A percentile compares a stretch with the other conserved stretches of the same genome.
phyloP scores from a whole-genome alignment of 1,140 invertebrate genomes.

The Cydia strobilella region DNA sequence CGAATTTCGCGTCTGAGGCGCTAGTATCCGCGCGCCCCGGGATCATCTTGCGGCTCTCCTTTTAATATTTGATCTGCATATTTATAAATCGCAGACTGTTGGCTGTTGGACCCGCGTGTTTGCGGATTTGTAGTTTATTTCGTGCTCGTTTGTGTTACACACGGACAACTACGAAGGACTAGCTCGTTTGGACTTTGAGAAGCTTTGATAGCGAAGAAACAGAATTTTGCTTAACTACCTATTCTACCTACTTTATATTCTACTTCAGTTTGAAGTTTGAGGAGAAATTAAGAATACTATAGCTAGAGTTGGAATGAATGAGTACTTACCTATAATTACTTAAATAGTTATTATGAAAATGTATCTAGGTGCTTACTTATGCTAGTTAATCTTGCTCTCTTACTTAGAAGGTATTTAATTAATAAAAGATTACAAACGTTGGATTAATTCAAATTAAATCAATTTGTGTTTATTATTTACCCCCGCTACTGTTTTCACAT shows the following conservation, averaged over 20 bases:
- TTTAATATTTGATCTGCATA: constrained; percentile 72
- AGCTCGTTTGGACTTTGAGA: background rate
- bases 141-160: constrained; percentile 36
- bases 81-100: constrained; percentile 57
- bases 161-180: background rate
- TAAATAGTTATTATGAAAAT: no score
- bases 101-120: constrained; percentile 39
- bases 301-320: no score
- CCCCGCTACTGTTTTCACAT: no score
- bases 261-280: background rate
- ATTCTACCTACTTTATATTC: background rate
- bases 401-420: no score
- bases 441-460: no score
- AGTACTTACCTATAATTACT: no score
- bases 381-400: no score
- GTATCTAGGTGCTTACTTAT: no score
- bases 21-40: constrained; percentile 20
- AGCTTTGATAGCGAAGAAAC: background rate
- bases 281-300: background rate
- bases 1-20: background rate
- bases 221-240: background rate
- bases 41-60: constrained; percentile 56
- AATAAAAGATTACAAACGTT: no score
- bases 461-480: no score
- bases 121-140: constrained; percentile 60